A percentile compares a stretch with the other conserved stretches of the same genome.
These are phyloP conservation scores for Charanyca ferruginea DNA, from an alignment of 2,888 invertebrate species.

Conservation along the genomic window DNA sequence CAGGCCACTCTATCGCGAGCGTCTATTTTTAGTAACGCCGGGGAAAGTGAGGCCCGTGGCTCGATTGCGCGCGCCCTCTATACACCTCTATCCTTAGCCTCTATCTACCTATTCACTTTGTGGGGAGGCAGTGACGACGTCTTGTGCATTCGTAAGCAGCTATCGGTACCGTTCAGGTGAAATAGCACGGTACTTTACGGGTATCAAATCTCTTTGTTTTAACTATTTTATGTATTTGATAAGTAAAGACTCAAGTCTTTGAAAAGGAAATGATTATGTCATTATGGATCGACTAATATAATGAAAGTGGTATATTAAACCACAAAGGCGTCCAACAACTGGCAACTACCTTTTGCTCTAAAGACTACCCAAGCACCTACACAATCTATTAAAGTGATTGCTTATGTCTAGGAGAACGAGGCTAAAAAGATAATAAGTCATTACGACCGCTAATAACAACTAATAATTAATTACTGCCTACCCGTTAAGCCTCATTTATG, in stretches of 20 bases:
- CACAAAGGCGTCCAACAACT: not conserved
- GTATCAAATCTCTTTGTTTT: conserved; percentile 49
- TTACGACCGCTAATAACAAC: not conserved
- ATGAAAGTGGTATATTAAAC: not conserved
- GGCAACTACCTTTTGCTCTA: not conserved
- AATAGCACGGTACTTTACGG: conserved; percentile 56
- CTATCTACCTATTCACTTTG: conserved; percentile 84
- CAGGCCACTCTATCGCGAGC: conserved; percentile 81
- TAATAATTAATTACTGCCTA: not conserved
- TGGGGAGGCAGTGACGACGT: conserved; percentile 79
- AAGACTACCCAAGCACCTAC: not conserved
- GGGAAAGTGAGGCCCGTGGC: conserved; percentile 84
- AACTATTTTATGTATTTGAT: not conserved
- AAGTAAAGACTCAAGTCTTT: too few species aligned
- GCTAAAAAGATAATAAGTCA: too few species aligned
- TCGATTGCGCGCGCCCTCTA: conserved; percentile 82
- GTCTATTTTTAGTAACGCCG: conserved; percentile 88
- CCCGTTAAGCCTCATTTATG: not conserved
- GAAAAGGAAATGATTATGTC: too few species aligned
- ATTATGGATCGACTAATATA: not conserved
- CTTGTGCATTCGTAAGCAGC: conserved; percentile 86
- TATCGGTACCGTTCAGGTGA: conserved; percentile 71
- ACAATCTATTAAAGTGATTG: not conserved
- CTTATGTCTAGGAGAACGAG: not conserved
- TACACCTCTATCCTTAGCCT: conserved; percentile 71